Conservation (phyloP, 2,797 vertebrate species). For the Cossypha caffra region DNA sequence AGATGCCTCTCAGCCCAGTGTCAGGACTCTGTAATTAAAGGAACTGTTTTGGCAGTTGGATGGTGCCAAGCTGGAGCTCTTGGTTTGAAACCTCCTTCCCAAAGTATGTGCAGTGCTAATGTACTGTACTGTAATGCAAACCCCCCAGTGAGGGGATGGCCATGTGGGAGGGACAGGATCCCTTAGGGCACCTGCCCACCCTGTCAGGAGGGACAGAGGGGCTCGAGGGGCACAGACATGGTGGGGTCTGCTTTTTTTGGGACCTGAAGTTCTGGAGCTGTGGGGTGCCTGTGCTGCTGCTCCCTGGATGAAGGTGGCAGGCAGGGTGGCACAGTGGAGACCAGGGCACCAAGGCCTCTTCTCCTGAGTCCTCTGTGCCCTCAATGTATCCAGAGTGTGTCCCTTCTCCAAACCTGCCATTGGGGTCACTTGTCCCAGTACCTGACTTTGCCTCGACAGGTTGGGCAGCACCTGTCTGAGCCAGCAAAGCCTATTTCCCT, state of each 20-base stretch:
- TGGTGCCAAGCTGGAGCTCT: background rate
- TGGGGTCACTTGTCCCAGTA: background rate
- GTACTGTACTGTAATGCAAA: fast-evolving
- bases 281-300: background rate
- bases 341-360: fast-evolving
- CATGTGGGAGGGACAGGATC: fast-evolving
- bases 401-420: fast-evolving
- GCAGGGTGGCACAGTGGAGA: background rate
- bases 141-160: background rate
- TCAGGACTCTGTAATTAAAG: background rate
- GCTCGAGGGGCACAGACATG: background rate
- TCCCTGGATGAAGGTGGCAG: background rate
- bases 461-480: background rate
- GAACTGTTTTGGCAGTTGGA: background rate
- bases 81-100: background rate
- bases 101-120: fast-evolving
- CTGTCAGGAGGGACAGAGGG: background rate
- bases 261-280: background rate
- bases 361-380: background rate
- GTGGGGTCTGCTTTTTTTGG: background rate
- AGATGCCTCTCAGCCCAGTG: background rate
- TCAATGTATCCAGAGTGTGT: fast-evolving
- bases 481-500: slow-evolving; percentile 11
- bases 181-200: background rate
- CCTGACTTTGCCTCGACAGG: fast-evolving